Evolutionary conservation across 1,140 invertebrate species (phyloP), one percentile per base, ranked within the genome.

Genomic region (Leptinotarsa defecta): DNA sequence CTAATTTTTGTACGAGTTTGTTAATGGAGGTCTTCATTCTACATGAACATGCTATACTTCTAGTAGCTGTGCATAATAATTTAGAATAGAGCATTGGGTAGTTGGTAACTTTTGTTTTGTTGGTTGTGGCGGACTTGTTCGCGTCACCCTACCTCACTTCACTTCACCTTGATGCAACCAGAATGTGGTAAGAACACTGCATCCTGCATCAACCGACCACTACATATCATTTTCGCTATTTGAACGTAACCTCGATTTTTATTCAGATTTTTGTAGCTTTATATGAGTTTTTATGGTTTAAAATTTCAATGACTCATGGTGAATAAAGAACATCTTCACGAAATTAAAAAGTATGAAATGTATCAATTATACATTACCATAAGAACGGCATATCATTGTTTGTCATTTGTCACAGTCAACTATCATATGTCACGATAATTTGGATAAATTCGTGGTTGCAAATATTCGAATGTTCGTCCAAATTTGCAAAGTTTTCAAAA

Each of bases 61-160:
- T 81, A 77, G 81, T 83, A 82, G 82, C 81, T 81, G 74, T 83
- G 82, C 82, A 82, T 81, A 81, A 80, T 80, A 77, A 82, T 76
- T 81, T 84, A 83, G 81, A 81, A 78, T 74, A 75, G 81, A 84
- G 83, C 82, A 85, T 84, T 85, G 82, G 80, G 83, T 85, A 85
- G 84, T 84, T 85, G 83, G 83, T 85, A 85, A 85, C 71, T 83
- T 83, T 84, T 85, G 82, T 85, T 85, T 85, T 85, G 82, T 84
- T 84, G 83, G 83, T 85, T 85, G 84, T 83, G 83, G 84, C 84
- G 84, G 84, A 84, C 83, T 83, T 85, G 80, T 82, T 83, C 78
- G 78, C 82, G 81, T 84, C 84, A 85, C 83, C 83, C 82, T 84
- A 83, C 83, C 82, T 84, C 82, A 84, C 83, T 83, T 85, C 83